phyloP scores from a whole-genome alignment of 2,888 invertebrate species.

The Habrosyne pyritoides region DNA sequence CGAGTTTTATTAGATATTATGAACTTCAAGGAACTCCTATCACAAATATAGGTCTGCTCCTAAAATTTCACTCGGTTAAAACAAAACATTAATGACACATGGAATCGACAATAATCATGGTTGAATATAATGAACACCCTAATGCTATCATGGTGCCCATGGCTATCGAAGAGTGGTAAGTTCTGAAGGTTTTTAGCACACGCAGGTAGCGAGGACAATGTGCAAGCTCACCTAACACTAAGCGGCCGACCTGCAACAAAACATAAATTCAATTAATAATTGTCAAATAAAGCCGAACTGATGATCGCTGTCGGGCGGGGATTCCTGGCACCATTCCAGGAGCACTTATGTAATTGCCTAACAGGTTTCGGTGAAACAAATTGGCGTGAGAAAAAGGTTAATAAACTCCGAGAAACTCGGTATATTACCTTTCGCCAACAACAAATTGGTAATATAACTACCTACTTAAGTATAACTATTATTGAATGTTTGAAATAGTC shows the following conservation, averaged over 20 bases:
- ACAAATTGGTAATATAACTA: not conserved
- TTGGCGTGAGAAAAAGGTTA: not conserved
- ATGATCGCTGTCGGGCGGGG: not conserved
- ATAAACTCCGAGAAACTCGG: not conserved
- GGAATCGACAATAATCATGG: slow-evolving; percentile 75
- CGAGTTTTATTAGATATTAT: not conserved
- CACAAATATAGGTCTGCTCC: not conserved
- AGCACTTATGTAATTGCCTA: not conserved
- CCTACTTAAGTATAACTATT: too few relatives aligned
- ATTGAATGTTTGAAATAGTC: not conserved
- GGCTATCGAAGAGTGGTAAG: slow-evolving; percentile 90
- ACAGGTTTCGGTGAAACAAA: not conserved
- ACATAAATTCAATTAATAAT: slow-evolving; percentile 12
- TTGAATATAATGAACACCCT: slow-evolving; percentile 76
- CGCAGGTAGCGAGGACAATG: slow-evolving; percentile 91
- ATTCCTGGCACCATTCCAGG: not conserved
- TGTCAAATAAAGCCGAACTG: not conserved
- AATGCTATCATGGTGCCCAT: slow-evolving; percentile 88
- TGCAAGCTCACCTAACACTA: slow-evolving; percentile 87
- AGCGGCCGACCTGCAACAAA: slow-evolving; percentile 85
- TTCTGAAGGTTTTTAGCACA: slow-evolving; percentile 89
- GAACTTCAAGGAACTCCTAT: not conserved
- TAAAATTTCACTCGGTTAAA: slow-evolving; percentile 3
- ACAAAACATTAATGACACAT: slow-evolving; percentile 60
- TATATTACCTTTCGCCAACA: not conserved